A percentile compares a stretch with the other conserved stretches of the same genome.
Conservation (phyloP, 2,888 invertebrate genomes). For the Philonicus albiceps region DNA sequence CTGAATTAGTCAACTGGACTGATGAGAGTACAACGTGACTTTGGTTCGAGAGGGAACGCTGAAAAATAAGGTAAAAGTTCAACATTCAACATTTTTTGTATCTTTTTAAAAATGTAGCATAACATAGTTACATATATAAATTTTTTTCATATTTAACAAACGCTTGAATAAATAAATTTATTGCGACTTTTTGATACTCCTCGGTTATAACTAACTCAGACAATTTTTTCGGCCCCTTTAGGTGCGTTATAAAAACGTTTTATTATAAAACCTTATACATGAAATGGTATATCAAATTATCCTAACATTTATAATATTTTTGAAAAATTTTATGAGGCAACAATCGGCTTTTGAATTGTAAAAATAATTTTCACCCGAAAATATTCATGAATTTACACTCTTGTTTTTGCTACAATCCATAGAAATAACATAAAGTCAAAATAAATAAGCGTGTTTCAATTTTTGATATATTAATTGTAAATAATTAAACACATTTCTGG, state of each 20-base stretch:
- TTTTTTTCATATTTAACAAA: too few relatives aligned
- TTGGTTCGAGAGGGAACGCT: constrained; percentile 60
- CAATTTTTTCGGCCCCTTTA: too few relatives aligned
- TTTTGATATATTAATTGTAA: background rate
- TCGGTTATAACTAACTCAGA: too few relatives aligned
- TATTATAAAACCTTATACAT: too few relatives aligned
- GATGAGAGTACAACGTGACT: constrained; percentile 60
- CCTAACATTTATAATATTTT: too few relatives aligned
- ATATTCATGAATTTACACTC: background rate
- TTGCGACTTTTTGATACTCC: too few relatives aligned
- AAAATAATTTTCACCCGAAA: background rate
- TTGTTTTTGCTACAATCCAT: background rate
- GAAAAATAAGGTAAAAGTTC: constrained; percentile 36
- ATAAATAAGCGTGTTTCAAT: background rate
- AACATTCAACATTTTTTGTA: background rate
- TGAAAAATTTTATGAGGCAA: too few relatives aligned
- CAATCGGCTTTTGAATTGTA: background rate
- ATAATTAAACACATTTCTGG: background rate
- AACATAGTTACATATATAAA: too few relatives aligned
- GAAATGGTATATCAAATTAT: too few relatives aligned
- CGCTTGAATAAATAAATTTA: too few relatives aligned
- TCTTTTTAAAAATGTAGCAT: too few relatives aligned
- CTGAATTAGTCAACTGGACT: constrained; percentile 59
- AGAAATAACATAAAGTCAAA: background rate
- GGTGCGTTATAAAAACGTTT: too few relatives aligned